These are phyloP conservation scores for Drosophila littoralis DNA, from an alignment of 1,140 invertebrate genomes.

Conservation along the genomic window DNA sequence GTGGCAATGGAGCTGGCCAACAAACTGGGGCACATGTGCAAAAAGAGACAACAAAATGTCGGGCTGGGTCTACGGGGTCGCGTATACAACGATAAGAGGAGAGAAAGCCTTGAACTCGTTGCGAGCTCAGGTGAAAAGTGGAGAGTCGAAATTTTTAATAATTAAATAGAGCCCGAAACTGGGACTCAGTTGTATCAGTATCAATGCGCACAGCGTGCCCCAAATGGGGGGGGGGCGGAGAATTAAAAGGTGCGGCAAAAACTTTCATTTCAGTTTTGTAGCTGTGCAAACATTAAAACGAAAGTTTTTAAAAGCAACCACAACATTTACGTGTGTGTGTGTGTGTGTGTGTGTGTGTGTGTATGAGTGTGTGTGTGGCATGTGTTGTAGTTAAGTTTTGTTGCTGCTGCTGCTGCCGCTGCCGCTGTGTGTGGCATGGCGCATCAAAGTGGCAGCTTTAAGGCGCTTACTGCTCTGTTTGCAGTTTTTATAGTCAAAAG, in stretches of 20 bases:
- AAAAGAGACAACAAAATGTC: too few relatives aligned
- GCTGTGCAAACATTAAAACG: constrained; percentile 65
- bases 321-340: constrained; percentile 76
- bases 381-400: constrained; percentile 44
- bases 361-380: constrained; percentile 6
- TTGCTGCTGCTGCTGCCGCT: constrained; percentile 23
- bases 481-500: constrained; percentile 78
- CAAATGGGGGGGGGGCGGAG: constrained; percentile 1
- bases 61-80: too few relatives aligned
- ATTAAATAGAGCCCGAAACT: neutral
- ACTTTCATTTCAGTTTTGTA: constrained; percentile 33
- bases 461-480: constrained; percentile 52
- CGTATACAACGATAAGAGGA: too few relatives aligned
- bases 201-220: neutral
- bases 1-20: too few relatives aligned
- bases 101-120: neutral
- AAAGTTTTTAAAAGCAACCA: constrained; percentile 73
- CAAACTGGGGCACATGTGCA: too few relatives aligned
- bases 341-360: constrained; percentile 33
- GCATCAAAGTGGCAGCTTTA: constrained; percentile 67
- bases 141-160: neutral
- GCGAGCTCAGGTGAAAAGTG: neutral
- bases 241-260: constrained; percentile 35
- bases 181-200: constrained; percentile 2
- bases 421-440: constrained; percentile 9